These are phyloP conservation scores for Pteropus rufus DNA, from an alignment of 2,797 vertebrate genomes.

Conservation along the genomic window DNA sequence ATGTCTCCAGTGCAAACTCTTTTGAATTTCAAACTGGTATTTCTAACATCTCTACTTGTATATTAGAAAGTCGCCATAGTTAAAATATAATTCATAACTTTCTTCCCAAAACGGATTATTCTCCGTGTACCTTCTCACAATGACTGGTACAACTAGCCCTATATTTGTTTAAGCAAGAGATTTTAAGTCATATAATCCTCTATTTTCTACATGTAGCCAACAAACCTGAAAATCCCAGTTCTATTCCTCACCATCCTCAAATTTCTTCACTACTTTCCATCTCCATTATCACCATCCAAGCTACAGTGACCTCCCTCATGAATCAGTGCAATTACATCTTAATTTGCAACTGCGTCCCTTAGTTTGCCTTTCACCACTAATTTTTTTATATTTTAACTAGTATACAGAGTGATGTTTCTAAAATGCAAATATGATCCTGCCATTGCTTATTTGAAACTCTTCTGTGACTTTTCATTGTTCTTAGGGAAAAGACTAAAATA, in stretches of 20 bases:
- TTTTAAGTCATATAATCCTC: neutral
- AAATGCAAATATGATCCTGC: neutral
- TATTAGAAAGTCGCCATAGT: neutral
- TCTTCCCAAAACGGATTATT: neutral
- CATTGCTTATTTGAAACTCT: neutral
- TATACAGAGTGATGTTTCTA: neutral
- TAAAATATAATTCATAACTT: neutral
- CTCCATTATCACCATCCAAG: neutral
- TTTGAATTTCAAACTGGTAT: neutral
- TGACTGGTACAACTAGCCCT: neutral
- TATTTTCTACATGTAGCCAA: neutral
- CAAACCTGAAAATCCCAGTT: neutral
- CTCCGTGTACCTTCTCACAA: neutral
- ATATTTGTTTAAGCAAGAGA: neutral
- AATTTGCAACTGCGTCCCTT: neutral
- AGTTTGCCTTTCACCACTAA: neutral
- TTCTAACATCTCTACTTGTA: neutral
- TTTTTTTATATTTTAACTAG: neutral
- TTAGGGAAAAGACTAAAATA: neutral
- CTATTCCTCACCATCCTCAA: neutral
- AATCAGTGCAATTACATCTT: neutral
- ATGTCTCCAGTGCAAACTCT: neutral
- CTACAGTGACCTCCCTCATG: neutral
- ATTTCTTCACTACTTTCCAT: neutral
- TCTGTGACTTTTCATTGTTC: neutral